These are phyloP conservation scores for Onychostruthus taczanowskii DNA, from an alignment of 2,113 vertebrate species.

Conservation along the genomic window DNA sequence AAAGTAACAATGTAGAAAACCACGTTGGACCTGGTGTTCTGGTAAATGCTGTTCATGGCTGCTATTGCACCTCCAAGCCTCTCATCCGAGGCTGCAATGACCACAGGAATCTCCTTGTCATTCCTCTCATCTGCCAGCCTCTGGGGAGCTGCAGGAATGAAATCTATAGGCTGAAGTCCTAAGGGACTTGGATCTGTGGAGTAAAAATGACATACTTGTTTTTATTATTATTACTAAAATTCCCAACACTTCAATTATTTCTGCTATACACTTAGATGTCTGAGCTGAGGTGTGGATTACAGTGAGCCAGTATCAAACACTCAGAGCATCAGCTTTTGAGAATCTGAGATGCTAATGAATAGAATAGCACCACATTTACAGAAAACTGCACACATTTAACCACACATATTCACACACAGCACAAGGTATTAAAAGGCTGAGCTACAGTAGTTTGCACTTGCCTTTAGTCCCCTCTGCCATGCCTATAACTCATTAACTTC, in stretches of 20 bases:
- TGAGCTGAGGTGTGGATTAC: background rate
- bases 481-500: background rate
- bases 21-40: conserved; percentile 86
- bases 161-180: conserved; percentile 83
- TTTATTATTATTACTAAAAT: background rate
- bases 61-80: conserved; percentile 89
- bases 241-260: background rate
- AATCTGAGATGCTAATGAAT: background rate
- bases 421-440: background rate
- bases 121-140: conserved; percentile 32
- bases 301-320: background rate
- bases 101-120: conserved; percentile 86
- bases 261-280: background rate
- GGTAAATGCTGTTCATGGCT: conserved; percentile 90
- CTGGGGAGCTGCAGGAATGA: conserved; percentile 73
- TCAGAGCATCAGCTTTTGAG: background rate
- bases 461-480: background rate
- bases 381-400: background rate
- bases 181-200: conserved; percentile 79
- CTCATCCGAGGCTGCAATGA: conserved; percentile 88
- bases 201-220: background rate
- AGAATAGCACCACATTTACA: background rate
- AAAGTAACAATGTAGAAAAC: conserved; percentile 91
- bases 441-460: background rate
- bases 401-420: background rate